These are phyloP conservation scores for Dicrurus megarhynchus DNA, from an alignment of 2,113 vertebrate species.

Conservation along the genomic window DNA sequence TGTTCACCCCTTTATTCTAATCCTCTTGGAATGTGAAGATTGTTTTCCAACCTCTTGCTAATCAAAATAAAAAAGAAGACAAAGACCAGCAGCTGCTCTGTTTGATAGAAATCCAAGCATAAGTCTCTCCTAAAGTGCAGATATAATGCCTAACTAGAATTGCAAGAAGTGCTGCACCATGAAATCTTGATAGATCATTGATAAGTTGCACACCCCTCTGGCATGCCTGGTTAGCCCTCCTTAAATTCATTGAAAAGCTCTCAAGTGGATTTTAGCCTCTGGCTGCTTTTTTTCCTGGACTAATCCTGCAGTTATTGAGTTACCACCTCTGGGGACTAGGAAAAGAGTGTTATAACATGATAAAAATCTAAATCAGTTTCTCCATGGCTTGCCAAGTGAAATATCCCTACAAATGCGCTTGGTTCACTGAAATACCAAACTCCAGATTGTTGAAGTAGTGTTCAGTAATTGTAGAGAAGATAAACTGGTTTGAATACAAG, in stretches of 20 bases:
- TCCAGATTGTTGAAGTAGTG: not conserved
- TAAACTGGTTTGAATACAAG: not conserved
- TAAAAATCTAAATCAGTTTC: not conserved
- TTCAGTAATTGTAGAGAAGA: not conserved
- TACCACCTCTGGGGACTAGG: not conserved
- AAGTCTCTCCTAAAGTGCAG: not conserved
- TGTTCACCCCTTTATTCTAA: not conserved
- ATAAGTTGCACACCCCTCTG: not conserved
- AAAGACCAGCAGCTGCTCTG: not conserved
- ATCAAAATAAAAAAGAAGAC: not conserved
- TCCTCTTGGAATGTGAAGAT: not conserved
- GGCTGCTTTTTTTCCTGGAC: not conserved
- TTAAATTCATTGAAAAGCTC: not conserved
- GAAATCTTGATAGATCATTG: not conserved
- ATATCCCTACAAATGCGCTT: not conserved
- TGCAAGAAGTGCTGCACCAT: not conserved
- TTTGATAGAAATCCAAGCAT: not conserved
- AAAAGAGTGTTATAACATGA: not conserved
- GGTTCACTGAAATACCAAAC: not conserved
- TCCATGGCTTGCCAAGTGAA: not conserved
- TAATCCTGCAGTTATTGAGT: not conserved
- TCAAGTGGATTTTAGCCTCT: not conserved
- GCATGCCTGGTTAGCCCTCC: not conserved
- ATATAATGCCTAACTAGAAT: not conserved
- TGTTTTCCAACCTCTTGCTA: not conserved